Base-by-base conservation (phyloP, 2,113 vertebrate genomes). In the Irena cyanogastra region DNA sequence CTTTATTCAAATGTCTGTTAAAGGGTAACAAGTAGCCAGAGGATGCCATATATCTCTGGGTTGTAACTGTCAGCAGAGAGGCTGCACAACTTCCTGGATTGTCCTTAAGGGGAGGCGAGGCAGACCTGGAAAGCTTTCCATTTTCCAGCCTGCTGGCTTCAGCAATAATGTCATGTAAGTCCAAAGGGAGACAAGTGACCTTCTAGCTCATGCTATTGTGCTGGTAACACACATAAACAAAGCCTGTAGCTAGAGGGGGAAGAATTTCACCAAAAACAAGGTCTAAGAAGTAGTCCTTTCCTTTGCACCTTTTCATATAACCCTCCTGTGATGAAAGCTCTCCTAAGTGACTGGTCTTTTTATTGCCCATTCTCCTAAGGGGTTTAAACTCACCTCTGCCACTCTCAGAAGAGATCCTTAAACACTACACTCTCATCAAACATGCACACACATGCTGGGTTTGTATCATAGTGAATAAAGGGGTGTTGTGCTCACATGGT, bases 161-260 rank as follows among this genome's bases (percentile, higher is more conserved):
- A 95, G 59, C 85, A 69, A 33, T 95, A 96, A 95, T 83, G 90
- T 93, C 94, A 85, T 69, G 41, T 85, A 92, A 95, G 83, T 88
- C 96, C 82, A 92, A 72, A 92, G 88, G 92, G 94, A 96, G 82
- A 90, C 41, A 79, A 97, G 83, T 95, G 95, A 97, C 96, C 94
- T 97, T 96, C 90, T 90, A 83, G 59, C 88, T 95, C 75, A 69
- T 85, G 82, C 45, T 91, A 83, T 77, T 94, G 88, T 90, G 85
- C 92, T 96, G 79, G 94, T 69, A 94, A 96, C 92, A 79, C 72
- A 87, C 10, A 57, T 80, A 96, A 97, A 97, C 94, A 97, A 88
- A 95, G n/a, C 54, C 35, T 72, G 90, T 85, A 90, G 61, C 82
- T 80, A 93, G 85, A 94, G 41, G 35, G 27, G 45, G 79, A 61